A percentile compares a stretch with the other conserved stretches of the same genome.
Conservation (phyloP, 2,797 vertebrate species). For the Podarcis siculus region DNA sequence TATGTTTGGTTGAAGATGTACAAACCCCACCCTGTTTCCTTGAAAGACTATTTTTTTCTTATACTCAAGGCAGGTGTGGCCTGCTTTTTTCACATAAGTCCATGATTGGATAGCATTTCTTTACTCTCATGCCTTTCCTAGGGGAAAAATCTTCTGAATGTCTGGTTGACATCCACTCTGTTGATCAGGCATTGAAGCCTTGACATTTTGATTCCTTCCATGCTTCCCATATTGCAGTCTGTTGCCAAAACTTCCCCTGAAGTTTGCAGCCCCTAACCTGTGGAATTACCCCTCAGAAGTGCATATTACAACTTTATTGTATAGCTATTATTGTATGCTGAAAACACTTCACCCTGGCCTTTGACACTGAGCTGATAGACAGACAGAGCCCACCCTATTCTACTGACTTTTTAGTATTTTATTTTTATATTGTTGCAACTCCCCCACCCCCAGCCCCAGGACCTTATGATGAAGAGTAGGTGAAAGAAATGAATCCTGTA, state of each 20-base stretch:
- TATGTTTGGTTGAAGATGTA: not conserved
- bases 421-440: too few species aligned
- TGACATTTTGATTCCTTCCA: not conserved
- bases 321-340: too few species aligned
- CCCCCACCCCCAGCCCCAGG: too few species aligned
- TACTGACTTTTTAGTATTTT: too few species aligned
- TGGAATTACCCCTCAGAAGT: not conserved
- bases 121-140: not conserved
- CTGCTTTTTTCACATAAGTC: not conserved
- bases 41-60: not conserved
- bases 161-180: not conserved
- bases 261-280: too few species aligned
- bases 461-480: too few species aligned
- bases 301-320: too few species aligned
- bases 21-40: not conserved
- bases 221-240: not conserved
- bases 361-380: too few species aligned
- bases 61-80: not conserved
- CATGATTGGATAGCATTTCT: not conserved
- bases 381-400: too few species aligned
- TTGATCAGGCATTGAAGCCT: not conserved
- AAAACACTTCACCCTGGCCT: too few species aligned
- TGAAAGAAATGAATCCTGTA: too few species aligned
- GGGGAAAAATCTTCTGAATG: not conserved
- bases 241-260: not conserved